Percentiles rank a stretch among this genome's conserved stretches.
These are phyloP conservation scores for Pelecanoides urinatrix DNA, from an alignment of 2,113 vertebrate genomes.

Conservation along the genomic window DNA sequence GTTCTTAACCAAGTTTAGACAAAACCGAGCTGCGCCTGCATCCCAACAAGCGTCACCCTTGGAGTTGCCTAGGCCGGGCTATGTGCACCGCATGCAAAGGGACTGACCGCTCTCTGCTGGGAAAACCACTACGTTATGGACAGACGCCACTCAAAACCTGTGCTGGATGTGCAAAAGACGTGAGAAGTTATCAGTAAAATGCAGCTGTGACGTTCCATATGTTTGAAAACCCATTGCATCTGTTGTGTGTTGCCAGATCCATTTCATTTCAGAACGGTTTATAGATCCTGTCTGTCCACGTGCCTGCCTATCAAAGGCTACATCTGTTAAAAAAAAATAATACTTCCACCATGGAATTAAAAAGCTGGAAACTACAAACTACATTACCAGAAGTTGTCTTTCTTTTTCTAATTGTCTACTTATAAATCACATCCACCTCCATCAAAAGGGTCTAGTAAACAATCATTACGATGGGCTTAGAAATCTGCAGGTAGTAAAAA, in stretches of 20 bases:
- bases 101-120: neutral
- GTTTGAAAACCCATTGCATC: neutral
- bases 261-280: neutral
- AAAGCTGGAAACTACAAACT: neutral
- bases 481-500: neutral
- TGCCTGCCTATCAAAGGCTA: neutral
- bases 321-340: neutral
- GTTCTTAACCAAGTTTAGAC: neutral
- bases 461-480: accelerated
- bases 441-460: neutral
- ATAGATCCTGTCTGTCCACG: neutral
- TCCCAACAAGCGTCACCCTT: accelerated
- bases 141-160: too few relatives aligned
- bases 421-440: neutral
- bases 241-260: neutral
- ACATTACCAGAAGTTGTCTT: neutral
- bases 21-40: neutral
- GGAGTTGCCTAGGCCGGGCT: neutral
- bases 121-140: neutral
- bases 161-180: accelerated
- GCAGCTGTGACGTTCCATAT: neutral
- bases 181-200: neutral
- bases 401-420: neutral
- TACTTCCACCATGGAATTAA: neutral
- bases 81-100: accelerated